Base-by-base conservation (phyloP, 2,113 vertebrate species). In the Ciconia boyciana region DNA sequence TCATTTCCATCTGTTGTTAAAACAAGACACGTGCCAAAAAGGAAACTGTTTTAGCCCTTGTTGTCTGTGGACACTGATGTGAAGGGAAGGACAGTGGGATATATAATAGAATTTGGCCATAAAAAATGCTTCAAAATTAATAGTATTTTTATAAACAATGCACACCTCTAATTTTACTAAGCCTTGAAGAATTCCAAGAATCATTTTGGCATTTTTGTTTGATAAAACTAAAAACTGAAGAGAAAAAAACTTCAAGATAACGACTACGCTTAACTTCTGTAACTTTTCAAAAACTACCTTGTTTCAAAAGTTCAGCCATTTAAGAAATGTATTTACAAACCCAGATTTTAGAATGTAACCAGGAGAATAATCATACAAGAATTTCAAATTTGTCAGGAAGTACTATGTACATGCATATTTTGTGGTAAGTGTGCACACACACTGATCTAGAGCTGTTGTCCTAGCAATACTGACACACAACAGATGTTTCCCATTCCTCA, bases 231-330 rank as follows among this genome's bases (percentile, higher is more conserved):
- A 58, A 68, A 83, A 77, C 29, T 16, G 31, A 81, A 81, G 34
- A 64, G 7, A 44, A 39, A 80, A 76, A 43, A 48, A 24, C 10
- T 32, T 29, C 39, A 21, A 32, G 17, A 54, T 20, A 72, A 54
- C 0, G 1, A 8, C 9, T 61, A 60, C 1, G 1, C 13, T 58
- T 68, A 58, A 36, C 13, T 82, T 19, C n/a, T 34, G 3, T 21
- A 84, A 57, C 3, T n/a, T 65, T 87, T 81, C 11, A 61, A 41
- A 48, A 18, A 5, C 1, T 5, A 32, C 7, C 15, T 69, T 62
- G 10, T 52, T 60, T 62, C 29, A 44, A 19, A 75, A 86, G 25
- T 54, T 72, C 20, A 11, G 39, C 28, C 14, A 44, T 43, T 75
- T 66, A 62, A 57, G 34, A 81, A 68, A 84, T 16, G 3, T n/a